Evolutionary conservation across 1,140 invertebrate species (phyloP), one percentile per base, ranked within the genome.

Genomic region (Diabrotica virgifera): DNA sequence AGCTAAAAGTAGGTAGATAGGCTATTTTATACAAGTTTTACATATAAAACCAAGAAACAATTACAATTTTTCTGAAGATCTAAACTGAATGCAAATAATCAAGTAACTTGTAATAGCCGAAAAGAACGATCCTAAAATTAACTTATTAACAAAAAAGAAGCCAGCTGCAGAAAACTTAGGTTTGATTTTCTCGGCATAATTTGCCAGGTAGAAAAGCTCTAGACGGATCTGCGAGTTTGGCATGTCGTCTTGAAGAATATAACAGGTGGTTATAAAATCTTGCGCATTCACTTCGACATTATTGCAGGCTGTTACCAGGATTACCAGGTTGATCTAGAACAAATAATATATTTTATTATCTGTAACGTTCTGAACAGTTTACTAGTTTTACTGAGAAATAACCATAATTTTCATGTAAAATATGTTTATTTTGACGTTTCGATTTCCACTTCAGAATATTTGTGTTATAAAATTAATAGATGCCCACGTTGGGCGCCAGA

Each of bases 71-170:
- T 55, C 35, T 36, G 59, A 35, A 13, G 52, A 53, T 14, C 59
- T 65, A 24, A 65, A 59, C 36, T 65, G 64, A 50, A 65, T 54
- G 38, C 59, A n/a, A 38, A 65, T 61, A 40, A 65, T 65, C 12
- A 65, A 53, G 54, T 65, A 65, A 54, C 56, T 14, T 35, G 59
- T 13, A 8, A 61, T 54, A 11, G 24, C 40, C 10, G 46, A 53
- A 52, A 65, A 46, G 35, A 46, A 54, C 7, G 36, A 24, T 5
- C 35, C 51, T 11, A 65, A 13, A 37, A 65, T 12, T 36, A 35
- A 9, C 9, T 12, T 24, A 50, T 61, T 51, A 2, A 65, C 36
- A 12, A 59, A 52, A 36, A 65, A 65, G 46, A 60, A 65, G 10
- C 57, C 64, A 65, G 40, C 36, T n/a, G 35, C 58, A 13, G 64